A percentile compares a stretch with the other conserved stretches of the same genome.
Conservation (phyloP, 2,797 vertebrate genomes). For the Melanotaenia trifasciata region DNA sequence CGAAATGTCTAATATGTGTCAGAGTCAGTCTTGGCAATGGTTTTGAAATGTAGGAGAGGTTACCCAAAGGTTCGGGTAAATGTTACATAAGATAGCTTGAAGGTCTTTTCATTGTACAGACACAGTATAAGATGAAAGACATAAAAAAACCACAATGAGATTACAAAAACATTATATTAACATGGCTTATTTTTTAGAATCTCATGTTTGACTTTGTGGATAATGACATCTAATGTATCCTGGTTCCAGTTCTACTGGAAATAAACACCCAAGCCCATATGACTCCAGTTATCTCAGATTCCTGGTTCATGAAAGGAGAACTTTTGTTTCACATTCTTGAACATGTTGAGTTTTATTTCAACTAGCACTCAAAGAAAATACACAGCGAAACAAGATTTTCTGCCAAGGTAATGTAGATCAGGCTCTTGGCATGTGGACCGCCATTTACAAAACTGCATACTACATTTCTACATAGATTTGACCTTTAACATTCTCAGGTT, state of each 20-base stretch:
- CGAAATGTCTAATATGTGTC: conserved; percentile 1
- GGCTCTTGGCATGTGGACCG: conserved; percentile 34
- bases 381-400: conserved; percentile 59
- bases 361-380: conserved; percentile 75
- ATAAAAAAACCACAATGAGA: neutral
- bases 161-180: conserved; percentile 35
- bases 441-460: too few relatives aligned
- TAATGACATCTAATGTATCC: conserved; percentile 50
- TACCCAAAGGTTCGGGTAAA: neutral
- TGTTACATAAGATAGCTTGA: conserved; percentile 9
- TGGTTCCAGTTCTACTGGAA: conserved; percentile 36
- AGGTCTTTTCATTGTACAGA: neutral
- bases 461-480: neutral
- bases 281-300: conserved; percentile 76
- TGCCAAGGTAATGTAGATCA: conserved; percentile 44
- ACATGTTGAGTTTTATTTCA: conserved; percentile 74
- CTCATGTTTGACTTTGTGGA: conserved; percentile 52
- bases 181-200: conserved; percentile 56
- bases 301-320: conserved; percentile 71
- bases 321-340: conserved; percentile 77
- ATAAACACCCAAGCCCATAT: conserved; percentile 61
- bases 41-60: conserved; percentile 10
- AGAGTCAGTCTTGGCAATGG: conserved; percentile 5
- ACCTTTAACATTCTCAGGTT: neutral
- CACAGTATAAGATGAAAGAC: neutral